Evolutionary conservation across 2,888 invertebrate species (phyloP).

Genomic region (Pachliopta kotzebuea): DNA sequence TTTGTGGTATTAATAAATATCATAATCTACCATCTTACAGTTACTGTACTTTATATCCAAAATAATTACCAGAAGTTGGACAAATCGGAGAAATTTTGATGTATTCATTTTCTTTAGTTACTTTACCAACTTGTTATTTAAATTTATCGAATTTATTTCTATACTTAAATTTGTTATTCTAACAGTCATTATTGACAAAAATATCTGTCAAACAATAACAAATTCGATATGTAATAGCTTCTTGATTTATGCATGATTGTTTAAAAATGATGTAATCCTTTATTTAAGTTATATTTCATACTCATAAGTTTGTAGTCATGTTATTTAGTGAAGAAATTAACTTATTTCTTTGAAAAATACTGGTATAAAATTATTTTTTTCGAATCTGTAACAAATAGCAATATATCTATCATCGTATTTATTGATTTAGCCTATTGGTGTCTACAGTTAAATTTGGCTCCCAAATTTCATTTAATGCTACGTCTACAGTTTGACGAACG

Average conservation of each 20-base stretch:
- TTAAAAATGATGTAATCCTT: not conserved
- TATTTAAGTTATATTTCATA: not conserved
- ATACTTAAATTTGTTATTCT: not conserved
- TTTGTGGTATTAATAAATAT: no score
- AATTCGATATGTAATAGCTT: not conserved
- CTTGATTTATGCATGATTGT: not conserved
- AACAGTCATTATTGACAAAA: not conserved
- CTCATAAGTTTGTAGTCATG: no score
- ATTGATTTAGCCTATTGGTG: no score
- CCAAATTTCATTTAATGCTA: no score
- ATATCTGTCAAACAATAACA: not conserved
- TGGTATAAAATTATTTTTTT: no score
- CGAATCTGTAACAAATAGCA: no score
- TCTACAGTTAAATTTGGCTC: no score
- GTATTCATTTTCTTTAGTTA: not conserved
- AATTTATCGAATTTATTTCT: not conserved
- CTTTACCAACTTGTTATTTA: not conserved
- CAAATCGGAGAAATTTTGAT: not conserved
- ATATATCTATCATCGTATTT: no score
- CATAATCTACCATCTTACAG: not conserved
- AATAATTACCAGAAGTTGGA: not conserved
- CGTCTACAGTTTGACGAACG: no score
- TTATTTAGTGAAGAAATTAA: no score
- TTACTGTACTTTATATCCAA: not conserved
- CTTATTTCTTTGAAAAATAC: no score